Evolutionary conservation across 2,113 vertebrate genomes (phyloP).

Genomic region (Actinemys pallida): DNA sequence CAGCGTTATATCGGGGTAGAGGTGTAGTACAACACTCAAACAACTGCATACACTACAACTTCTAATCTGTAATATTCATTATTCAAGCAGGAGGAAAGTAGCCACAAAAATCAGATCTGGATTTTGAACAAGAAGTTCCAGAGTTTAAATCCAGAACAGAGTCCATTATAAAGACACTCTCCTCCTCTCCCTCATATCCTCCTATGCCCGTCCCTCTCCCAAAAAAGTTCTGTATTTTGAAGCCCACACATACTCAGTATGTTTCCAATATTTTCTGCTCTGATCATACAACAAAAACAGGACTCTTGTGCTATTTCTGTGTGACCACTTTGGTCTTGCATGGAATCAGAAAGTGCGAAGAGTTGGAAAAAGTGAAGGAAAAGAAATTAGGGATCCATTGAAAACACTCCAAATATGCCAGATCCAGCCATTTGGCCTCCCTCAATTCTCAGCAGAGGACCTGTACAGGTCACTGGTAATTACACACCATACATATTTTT

Average conservation of each 20-base stretch:
- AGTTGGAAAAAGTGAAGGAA: neutral
- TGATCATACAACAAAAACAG: neutral
- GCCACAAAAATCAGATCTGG: neutral
- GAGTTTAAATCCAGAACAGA: neutral
- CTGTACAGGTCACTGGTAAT: neutral
- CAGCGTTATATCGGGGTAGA: too few relatives aligned
- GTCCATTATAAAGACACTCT: neutral
- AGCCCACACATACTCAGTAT: neutral
- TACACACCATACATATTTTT: neutral
- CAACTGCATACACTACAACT: neutral
- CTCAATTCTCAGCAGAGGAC: neutral
- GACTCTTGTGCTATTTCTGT: too few relatives aligned
- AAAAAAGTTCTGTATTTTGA: neutral
- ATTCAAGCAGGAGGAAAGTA: neutral
- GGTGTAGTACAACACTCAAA: neutral
- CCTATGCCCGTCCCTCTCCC: too few relatives aligned
- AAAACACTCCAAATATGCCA: neutral
- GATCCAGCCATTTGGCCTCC: neutral
- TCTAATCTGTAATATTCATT: neutral
- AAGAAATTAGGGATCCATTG: rapidly evolving
- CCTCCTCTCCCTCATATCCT: neutral
- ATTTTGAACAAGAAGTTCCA: neutral
- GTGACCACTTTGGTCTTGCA: rapidly evolving
- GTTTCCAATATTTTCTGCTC: neutral
- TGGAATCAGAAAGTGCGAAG: rapidly evolving